phyloP scores from a whole-genome alignment of 92 coral and sea anemone genomes.

The Epizoanthus scotinus region DNA sequence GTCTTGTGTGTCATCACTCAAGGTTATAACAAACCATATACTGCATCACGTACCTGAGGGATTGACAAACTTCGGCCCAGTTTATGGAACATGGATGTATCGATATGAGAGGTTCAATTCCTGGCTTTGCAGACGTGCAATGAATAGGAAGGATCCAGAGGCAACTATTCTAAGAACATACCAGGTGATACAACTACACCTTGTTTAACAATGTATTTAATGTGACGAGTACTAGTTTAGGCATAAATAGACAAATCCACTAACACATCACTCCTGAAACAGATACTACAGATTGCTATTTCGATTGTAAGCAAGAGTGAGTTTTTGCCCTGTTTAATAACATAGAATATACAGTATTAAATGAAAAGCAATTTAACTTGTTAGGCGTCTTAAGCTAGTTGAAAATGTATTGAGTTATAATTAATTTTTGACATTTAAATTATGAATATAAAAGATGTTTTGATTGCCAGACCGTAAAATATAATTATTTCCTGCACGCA shows the following conservation, averaged over 20 bases:
- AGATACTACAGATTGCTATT: too few species aligned
- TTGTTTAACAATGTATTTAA: too few species aligned
- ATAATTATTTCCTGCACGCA: conserved; percentile 34
- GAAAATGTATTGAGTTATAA: too few species aligned
- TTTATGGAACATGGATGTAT: conserved; percentile 59
- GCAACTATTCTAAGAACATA: conserved; percentile 54
- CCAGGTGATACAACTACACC: conserved; percentile 55
- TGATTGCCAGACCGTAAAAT: conserved; percentile 33
- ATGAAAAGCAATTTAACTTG: too few species aligned
- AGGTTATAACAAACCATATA: conserved; percentile 53
- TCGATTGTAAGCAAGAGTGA: too few species aligned
- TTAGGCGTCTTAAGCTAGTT: too few species aligned
- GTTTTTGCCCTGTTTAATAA: too few species aligned
- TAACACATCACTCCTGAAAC: too few species aligned
- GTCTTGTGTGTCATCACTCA: too few species aligned
- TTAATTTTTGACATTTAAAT: not conserved
- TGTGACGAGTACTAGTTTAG: too few species aligned
- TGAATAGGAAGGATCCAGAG: conserved; percentile 52
- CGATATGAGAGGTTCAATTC: conserved; percentile 53
- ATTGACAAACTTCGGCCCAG: conserved; percentile 42
- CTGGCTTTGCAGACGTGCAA: conserved; percentile 50
- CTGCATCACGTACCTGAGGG: conserved; percentile 57
- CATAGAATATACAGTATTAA: too few species aligned
- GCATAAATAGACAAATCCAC: too few species aligned
- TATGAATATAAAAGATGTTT: conserved; percentile 27